A percentile compares a stretch with the other conserved stretches of the same genome.
These are phyloP conservation scores for Rotaria sp. DNA, from an alignment of 2,888 invertebrate genomes.

Conservation along the genomic window DNA sequence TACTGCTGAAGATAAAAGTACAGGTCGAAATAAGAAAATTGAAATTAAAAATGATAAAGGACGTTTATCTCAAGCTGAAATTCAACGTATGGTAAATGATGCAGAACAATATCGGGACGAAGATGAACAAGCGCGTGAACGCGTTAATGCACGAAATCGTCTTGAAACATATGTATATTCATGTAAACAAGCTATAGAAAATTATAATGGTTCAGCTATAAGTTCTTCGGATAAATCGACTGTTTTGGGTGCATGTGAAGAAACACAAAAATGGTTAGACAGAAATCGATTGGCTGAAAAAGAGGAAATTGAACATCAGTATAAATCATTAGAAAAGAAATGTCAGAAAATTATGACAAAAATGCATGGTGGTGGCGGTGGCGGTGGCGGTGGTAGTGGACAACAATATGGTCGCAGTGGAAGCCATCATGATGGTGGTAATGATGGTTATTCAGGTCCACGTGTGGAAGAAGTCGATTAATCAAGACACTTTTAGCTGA, in stretches of 20 bases:
- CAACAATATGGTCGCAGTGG: not conserved
- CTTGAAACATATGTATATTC: conserved; percentile 38
- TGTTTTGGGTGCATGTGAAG: not conserved
- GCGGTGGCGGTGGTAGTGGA: not conserved
- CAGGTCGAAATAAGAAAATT: conserved; percentile 36
- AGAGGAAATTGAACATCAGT: conserved; percentile 1
- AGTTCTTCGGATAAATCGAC: not conserved
- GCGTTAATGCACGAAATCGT: conserved; percentile 36
- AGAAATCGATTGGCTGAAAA: conserved; percentile 22
- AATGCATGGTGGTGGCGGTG: not conserved
- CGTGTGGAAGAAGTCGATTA: conserved; percentile 14
- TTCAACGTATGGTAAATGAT: conserved; percentile 39
- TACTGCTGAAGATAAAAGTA: conserved; percentile 41
- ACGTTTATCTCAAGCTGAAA: conserved; percentile 38
- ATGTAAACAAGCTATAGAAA: conserved; percentile 5
- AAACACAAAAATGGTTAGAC: conserved; percentile 18
- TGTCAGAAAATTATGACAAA: conserved; percentile 4
- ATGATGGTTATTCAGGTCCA: not conserved
- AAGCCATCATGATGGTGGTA: not conserved
- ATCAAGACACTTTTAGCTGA: too few relatives aligned
- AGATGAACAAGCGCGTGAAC: conserved; percentile 33
- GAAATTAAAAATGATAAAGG: conserved; percentile 41
- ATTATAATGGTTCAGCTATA: conserved; percentile 1
- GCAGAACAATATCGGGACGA: conserved; percentile 41
- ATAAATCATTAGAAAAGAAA: not conserved